Percentiles rank a stretch among this genome's conserved stretches.
Evolutionary conservation across 2,113 vertebrate genomes (phyloP).

Genomic region (Ploceus nigricollis): DNA sequence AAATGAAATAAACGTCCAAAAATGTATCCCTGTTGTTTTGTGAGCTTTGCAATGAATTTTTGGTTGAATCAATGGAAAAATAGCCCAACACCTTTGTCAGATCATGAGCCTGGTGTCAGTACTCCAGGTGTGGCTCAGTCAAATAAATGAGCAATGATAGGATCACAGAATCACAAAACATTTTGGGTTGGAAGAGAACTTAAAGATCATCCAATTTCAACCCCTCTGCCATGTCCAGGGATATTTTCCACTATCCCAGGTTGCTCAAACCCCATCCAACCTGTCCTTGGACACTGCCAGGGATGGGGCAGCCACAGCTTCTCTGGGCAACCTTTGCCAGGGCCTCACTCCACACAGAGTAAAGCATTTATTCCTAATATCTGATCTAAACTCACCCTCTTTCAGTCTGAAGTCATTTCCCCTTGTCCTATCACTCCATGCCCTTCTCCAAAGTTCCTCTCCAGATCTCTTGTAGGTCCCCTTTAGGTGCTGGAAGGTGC

Average conservation of each 20-base stretch:
- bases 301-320: neutral
- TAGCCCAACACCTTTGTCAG: neutral
- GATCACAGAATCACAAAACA: neutral
- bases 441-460: neutral
- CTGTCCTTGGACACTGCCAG: neutral
- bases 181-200: neutral
- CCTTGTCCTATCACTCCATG: neutral
- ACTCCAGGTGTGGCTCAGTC: neutral
- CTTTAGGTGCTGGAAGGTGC: neutral
- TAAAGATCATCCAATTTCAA: neutral
- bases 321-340: neutral
- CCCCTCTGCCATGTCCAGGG: neutral
- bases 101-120: fast-evolving
- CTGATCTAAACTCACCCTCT: neutral
- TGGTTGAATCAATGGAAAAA: neutral
- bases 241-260: neutral
- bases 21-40: neutral
- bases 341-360: neutral
- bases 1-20: neutral
- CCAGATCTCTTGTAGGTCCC: neutral
- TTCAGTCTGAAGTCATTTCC: neutral
- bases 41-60: neutral
- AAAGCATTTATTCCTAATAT: neutral
- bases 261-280: neutral
- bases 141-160: neutral